Percentiles rank a stretch among this genome's conserved stretches.
phyloP scores from a whole-genome alignment of 2,113 vertebrate genomes.

The Rhagologus leucostigma region DNA sequence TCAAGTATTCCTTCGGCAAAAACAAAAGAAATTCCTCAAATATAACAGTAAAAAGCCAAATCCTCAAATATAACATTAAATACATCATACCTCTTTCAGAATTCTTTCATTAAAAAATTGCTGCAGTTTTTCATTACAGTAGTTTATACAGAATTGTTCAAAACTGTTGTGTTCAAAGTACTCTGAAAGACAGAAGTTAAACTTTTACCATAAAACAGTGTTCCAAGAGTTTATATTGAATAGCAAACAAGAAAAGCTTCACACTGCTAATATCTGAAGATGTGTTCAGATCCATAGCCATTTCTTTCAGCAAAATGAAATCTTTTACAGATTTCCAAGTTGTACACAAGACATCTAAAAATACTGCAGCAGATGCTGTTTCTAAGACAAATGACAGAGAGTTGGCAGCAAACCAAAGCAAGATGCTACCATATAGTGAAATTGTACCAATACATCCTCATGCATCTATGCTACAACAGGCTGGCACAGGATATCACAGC shows the following conservation, averaged over 20 bases:
- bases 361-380: background rate
- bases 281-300: background rate
- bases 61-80: background rate
- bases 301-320: background rate
- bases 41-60: background rate
- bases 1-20: background rate
- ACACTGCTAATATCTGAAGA: background rate
- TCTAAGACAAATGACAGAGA: background rate
- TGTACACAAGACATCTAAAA: background rate
- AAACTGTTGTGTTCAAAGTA: constrained; percentile 99
- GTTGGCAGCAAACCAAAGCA: background rate
- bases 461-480: background rate
- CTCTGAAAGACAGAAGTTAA: constrained; percentile 78
- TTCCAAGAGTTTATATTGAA: background rate
- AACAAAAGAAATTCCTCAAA: background rate
- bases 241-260: background rate
- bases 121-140: constrained; percentile 98
- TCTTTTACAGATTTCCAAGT: background rate
- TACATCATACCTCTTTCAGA: constrained; percentile 89
- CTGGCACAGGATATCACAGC: background rate
- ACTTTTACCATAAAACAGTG: background rate
- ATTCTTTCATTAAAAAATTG: constrained; percentile 99
- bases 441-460: background rate
- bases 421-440: background rate
- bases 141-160: constrained; percentile 99